These are phyloP conservation scores for Radopholus similis DNA, from an alignment of 1,140 invertebrate species.

Conservation along the genomic window DNA sequence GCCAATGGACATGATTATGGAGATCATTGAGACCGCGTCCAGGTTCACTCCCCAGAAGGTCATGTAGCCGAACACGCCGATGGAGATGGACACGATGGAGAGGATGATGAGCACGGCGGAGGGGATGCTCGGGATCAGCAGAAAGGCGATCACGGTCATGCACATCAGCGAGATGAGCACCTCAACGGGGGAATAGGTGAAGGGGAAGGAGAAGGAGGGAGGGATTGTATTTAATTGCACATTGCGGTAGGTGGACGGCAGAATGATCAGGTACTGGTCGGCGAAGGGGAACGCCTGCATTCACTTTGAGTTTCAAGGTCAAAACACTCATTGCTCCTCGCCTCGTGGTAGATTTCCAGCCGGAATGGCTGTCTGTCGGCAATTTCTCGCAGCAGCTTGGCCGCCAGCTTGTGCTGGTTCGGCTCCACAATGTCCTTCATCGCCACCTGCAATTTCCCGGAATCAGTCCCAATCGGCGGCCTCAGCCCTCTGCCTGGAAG, in stretches of 20 bases:
- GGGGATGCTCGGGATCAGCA: conserved; percentile 62
- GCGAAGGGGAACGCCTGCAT: conserved; percentile 59
- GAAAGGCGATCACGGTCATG: conserved; percentile 61
- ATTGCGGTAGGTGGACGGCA: conserved; percentile 62
- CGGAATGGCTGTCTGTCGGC: conserved; percentile 56
- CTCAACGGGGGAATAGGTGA: background rate
- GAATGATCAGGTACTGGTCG: conserved; percentile 60
- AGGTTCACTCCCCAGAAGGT: conserved; percentile 61
- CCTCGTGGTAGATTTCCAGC: conserved; percentile 57
- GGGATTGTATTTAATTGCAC: conserved; percentile 28
- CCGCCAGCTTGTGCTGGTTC: conserved; percentile 59
- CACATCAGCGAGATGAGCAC: conserved; percentile 61
- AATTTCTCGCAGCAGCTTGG: conserved; percentile 51
- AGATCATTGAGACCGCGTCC: conserved; percentile 60
- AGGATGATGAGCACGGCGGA: conserved; percentile 61
- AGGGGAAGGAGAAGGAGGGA: background rate
- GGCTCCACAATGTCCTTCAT: conserved; percentile 60
- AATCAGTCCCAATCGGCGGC: background rate
- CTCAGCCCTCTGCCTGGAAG: conserved; percentile 43
- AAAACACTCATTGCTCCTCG: no score
- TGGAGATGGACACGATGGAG: conserved; percentile 61
- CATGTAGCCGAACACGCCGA: conserved; percentile 63
- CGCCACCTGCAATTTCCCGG: conserved; percentile 39
- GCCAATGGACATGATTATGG: conserved; percentile 63
- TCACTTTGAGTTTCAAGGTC: no score